phyloP scores from a whole-genome alignment of 2,113 vertebrate species.

The Dryoscopus gambensis region DNA sequence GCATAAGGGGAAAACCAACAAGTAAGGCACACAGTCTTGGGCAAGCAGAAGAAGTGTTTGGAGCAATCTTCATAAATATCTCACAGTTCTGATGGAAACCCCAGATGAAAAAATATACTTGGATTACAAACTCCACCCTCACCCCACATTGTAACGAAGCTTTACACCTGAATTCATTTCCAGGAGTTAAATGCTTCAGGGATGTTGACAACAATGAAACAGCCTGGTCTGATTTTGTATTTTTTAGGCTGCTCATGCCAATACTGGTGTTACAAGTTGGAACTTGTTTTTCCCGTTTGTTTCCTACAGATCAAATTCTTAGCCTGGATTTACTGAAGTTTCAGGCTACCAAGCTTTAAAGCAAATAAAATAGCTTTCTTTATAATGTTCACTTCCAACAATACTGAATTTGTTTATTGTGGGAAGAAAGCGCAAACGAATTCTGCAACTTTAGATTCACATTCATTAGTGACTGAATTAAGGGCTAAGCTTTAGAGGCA shows the following conservation, averaged over 20 bases:
- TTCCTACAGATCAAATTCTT: conserved; percentile 58
- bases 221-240: background rate
- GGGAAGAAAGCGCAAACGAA: conserved; percentile 38
- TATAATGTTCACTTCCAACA: conserved; percentile 33
- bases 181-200: conserved; percentile 31
- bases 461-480: conserved; percentile 45
- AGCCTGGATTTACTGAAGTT: conserved; percentile 31
- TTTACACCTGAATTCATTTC: conserved; percentile 51
- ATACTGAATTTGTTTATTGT: conserved; percentile 18
- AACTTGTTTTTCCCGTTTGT: conserved; percentile 49
- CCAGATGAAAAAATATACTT: conserved; percentile 15
- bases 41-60: conserved; percentile 3
- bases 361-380: conserved; percentile 48
- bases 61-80: conserved; percentile 36
- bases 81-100: conserved; percentile 35
- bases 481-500: conserved; percentile 23
- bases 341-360: background rate
- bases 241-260: conserved; percentile 44
- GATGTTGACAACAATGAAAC: conserved; percentile 9
- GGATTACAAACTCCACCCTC: background rate
- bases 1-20: conserved; percentile 1
- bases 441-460: conserved; percentile 25
- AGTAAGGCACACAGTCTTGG: background rate
- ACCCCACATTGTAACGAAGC: conserved; percentile 9
- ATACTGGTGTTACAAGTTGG: conserved; percentile 5